Conservation (phyloP, 2,113 vertebrate species). For the Aythya baeri region DNA sequence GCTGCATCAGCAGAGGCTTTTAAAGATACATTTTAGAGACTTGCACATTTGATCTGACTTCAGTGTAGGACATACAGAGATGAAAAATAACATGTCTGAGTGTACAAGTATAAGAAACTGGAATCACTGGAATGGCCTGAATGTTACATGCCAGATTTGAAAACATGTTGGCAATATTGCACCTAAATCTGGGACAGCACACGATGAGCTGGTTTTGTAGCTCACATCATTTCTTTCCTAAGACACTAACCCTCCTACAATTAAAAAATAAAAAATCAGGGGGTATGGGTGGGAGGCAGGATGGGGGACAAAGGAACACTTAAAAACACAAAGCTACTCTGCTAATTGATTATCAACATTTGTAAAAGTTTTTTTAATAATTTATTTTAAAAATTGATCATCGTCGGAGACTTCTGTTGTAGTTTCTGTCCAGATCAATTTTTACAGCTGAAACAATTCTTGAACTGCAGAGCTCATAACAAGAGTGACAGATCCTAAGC, state of each 20-base stretch:
- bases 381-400: neutral
- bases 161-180: neutral
- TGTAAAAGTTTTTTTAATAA: neutral
- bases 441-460: constrained; percentile 3
- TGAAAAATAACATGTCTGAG: neutral
- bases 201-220: neutral
- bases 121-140: neutral
- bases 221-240: neutral
- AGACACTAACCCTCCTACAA: neutral
- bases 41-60: neutral
- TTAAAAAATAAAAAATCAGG: no score
- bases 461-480: neutral
- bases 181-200: neutral
- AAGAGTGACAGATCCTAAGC: neutral
- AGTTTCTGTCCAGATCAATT: neutral
- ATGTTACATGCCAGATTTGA: neutral
- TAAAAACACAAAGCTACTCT: neutral
- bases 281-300: no score
- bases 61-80: neutral
- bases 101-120: neutral
- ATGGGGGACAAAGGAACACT: neutral
- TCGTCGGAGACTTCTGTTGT: neutral
- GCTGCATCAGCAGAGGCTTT: neutral
- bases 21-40: neutral
- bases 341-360: neutral